Base-by-base conservation (phyloP, 2,888 invertebrate genomes). In the Xylota sylvarum region DNA sequence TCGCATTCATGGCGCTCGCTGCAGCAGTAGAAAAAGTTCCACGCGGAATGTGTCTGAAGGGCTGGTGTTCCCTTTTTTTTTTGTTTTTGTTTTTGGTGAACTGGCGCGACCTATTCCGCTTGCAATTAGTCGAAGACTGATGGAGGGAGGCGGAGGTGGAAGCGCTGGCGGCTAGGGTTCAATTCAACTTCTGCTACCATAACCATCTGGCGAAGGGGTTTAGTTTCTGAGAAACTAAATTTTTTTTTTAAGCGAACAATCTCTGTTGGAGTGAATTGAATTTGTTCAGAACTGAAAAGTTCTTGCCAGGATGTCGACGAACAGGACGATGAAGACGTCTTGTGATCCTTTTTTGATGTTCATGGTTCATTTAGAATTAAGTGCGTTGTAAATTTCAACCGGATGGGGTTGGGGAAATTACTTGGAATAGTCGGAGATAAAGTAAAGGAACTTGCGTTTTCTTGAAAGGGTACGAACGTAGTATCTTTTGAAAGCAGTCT, bases 351-450 rank as follows among this genome's bases (percentile, higher is more conserved):
- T 23, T 58, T 69, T 27, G 58, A 50, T 32, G 58, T 69, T 77
- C 52, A 60, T 60, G 77, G 67, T 69, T 77, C 77, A 69, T 60
- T 78, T 78, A 60, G 52, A 64, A 43, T 7, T 56, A 62, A 60
- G 69, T 77, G 67, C 56, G 56, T 58, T 35, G 76, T 65, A 65
- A 56, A 43, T 43, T 43, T 14, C 14, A 43, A n/a, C 43, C 7
- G 43, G 4, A 40, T 32, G 37, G 10, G 37, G 37, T 7, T 37
- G 37, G 10, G 35, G 32, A 7, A 7, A 7, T 2, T 32, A 7
- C 32, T 7, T 32, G 32, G 32, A 32, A 32, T 32, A 32, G 32
- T 32, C 32, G 5, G 32, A 32, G 32, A 32, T 32, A 32, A 32
- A 1, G 7, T 32, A 32, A 32, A 5, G 32, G 7, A 32, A 32